A percentile compares a stretch with the other conserved stretches of the same genome.
phyloP scores from a whole-genome alignment of 2,113 vertebrate genomes.

The Lonchura striata region DNA sequence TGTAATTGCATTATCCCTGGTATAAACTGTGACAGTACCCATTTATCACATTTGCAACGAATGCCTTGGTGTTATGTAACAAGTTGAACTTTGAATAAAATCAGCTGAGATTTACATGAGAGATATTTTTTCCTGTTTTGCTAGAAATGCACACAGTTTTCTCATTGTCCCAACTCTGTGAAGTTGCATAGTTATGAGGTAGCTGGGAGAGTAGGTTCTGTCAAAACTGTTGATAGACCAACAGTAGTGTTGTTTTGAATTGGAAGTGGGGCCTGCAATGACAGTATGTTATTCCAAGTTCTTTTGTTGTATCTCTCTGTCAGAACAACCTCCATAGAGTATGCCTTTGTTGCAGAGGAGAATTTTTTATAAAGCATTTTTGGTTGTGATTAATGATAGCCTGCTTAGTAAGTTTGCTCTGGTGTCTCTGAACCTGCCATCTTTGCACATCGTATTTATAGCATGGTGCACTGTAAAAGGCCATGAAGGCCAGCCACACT shows the following conservation, averaged over 20 bases:
- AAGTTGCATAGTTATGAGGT: background rate
- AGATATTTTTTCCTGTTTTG: background rate
- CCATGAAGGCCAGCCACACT: background rate
- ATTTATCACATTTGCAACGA: background rate
- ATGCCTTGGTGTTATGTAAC: background rate
- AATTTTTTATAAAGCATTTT: background rate
- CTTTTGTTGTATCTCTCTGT: background rate
- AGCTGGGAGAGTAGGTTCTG: background rate
- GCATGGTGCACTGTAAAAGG: background rate
- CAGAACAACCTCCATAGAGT: background rate
- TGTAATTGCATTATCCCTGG: background rate
- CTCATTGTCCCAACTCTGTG: background rate
- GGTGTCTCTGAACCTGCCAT: background rate
- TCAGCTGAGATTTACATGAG: background rate
- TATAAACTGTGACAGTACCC: background rate
- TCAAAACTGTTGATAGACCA: background rate
- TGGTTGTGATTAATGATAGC: background rate
- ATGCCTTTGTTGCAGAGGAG: background rate
- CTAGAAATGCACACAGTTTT: background rate
- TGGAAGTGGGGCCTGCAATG: background rate
- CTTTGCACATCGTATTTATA: background rate
- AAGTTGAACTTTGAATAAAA: background rate
- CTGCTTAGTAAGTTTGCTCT: background rate
- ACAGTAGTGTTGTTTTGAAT: background rate
- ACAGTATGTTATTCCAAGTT: background rate